Base-by-base conservation (phyloP, 2,113 vertebrate species). In the Tragelaphus buxtoni region DNA sequence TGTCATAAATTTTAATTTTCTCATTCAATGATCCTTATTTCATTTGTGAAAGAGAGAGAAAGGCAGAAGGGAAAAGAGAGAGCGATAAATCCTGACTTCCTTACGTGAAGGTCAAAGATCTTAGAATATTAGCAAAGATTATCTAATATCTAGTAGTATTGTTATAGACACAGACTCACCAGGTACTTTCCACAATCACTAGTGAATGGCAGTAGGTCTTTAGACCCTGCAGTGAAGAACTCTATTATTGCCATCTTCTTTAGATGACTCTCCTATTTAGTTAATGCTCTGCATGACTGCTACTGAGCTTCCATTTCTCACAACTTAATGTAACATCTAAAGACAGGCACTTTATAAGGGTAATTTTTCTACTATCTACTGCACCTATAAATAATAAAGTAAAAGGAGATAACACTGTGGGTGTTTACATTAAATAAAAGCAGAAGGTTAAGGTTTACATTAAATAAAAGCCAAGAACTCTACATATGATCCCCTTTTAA, bases 251-350 rank as follows among this genome's bases (percentile, higher is more conserved):
- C 45, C 87, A 79, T 97, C 74, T 95, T 90, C 84, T 93, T 96
- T 60, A 81, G 80, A 91, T 84, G 87, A 74, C 49, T 79, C 28
- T 96, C 92, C 84, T 93, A 83, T 95, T 97, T 97, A 95, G 90
- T 96, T 97, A 74, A 80, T 82, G 81, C 85, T 97, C 69, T 95
- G 84, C 90, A 77, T 95, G 45, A 94, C 88, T 92, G 69, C 93
- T 97, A 63, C 95, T 82, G 90, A 96, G 96, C 9, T 85, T 91
- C 96, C 90, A 97, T 96, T 96, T 97, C 95, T 96, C 85, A 85
- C 17, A 88, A 45, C 55, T 94, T 77, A 95, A 32, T 95, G 88
- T 39, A 95, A 58, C 69, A 95, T 88, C 65, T 76, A 94, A 94
- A 76, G 84, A 95, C 60, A 95, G n/a, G 12, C 49, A 72, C 24